These are phyloP conservation scores for Phyllostomus discolor DNA, from an alignment of 2,113 vertebrate species.

Conservation along the genomic window DNA sequence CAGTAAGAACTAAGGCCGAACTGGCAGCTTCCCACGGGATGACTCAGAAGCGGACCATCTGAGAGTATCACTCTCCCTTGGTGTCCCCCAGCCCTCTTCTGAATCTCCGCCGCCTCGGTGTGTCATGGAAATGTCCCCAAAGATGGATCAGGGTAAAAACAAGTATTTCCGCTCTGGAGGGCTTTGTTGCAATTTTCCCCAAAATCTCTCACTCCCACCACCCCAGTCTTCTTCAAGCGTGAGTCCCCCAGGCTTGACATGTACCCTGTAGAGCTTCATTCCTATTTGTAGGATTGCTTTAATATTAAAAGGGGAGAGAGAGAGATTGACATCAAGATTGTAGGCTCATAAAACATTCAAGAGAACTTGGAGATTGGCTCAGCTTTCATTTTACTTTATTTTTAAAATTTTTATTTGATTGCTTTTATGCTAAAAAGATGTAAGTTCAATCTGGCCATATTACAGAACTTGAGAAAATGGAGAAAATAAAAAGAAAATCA, in stretches of 20 bases:
- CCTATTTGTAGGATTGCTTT: constrained; percentile 45
- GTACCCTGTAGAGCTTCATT: not conserved
- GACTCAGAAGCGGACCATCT: not conserved
- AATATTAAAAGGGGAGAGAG: constrained; percentile 63
- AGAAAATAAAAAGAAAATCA: constrained; percentile 45
- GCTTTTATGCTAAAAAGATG: constrained; percentile 63
- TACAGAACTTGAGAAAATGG: constrained; percentile 42
- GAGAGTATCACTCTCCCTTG: not conserved
- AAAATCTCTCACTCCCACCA: not conserved
- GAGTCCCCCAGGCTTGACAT: not conserved
- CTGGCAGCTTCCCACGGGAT: not conserved
- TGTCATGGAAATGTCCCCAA: not conserved
- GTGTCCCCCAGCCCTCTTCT: not conserved
- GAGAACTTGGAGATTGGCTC: constrained; percentile 57
- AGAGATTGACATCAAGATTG: constrained; percentile 64
- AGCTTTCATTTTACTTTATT: constrained; percentile 66
- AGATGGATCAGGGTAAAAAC: not conserved
- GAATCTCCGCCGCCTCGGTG: not conserved
- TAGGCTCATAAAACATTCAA: constrained; percentile 69
- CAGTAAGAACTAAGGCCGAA: not conserved
- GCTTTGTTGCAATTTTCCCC: not conserved
- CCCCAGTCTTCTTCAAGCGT: not conserved
- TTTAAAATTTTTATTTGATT: constrained; percentile 70
- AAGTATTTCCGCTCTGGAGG: not conserved
- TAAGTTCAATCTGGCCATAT: constrained; percentile 47